These are phyloP conservation scores for Hemaris fuciformis DNA, from an alignment of 2,888 invertebrate genomes.

Conservation along the genomic window DNA sequence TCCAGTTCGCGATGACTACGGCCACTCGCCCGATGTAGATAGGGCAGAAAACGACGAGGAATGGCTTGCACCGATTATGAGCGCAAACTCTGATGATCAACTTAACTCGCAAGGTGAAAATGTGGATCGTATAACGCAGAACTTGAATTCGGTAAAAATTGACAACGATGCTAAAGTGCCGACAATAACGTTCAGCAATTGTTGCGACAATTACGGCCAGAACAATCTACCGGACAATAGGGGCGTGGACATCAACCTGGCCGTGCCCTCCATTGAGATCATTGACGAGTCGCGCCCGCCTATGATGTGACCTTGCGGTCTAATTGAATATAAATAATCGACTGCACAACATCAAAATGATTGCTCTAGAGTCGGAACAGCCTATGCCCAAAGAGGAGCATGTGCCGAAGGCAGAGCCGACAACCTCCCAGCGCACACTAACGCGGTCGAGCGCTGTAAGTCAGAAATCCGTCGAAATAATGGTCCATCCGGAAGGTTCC, in stretches of 20 bases:
- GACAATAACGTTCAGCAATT: slow-evolving; percentile 75
- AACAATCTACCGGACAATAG: slow-evolving; percentile 57
- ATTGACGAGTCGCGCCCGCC: slow-evolving; percentile 74
- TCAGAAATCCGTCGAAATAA: slow-evolving; percentile 82
- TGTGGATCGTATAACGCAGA: slow-evolving; percentile 63
- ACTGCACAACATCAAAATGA: slow-evolving; percentile 48
- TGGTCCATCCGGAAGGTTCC: slow-evolving; percentile 74
- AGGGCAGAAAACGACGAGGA: slow-evolving; percentile 69
- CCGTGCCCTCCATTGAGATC: slow-evolving; percentile 72
- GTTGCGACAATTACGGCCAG: slow-evolving; percentile 61
- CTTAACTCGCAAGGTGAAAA: slow-evolving; percentile 43
- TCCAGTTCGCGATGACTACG: slow-evolving; percentile 52
- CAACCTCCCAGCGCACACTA: slow-evolving; percentile 76
- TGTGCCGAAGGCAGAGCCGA: slow-evolving; percentile 60
- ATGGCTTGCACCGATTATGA: slow-evolving; percentile 75
- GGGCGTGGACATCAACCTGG: slow-evolving; percentile 61
- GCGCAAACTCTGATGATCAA: slow-evolving; percentile 61
- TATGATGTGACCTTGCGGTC: slow-evolving; percentile 60
- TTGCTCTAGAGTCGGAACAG: slow-evolving; percentile 73
- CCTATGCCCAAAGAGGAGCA: slow-evolving; percentile 61
- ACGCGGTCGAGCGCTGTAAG: slow-evolving; percentile 83
- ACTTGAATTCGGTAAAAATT: slow-evolving; percentile 58
- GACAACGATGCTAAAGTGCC: slow-evolving; percentile 69
- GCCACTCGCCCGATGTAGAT: slow-evolving; percentile 54
- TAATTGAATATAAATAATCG: slow-evolving; percentile 15